These are phyloP conservation scores for Sinohyriopsis cumingii DNA, from an alignment of 2,888 invertebrate species.

Conservation along the genomic window DNA sequence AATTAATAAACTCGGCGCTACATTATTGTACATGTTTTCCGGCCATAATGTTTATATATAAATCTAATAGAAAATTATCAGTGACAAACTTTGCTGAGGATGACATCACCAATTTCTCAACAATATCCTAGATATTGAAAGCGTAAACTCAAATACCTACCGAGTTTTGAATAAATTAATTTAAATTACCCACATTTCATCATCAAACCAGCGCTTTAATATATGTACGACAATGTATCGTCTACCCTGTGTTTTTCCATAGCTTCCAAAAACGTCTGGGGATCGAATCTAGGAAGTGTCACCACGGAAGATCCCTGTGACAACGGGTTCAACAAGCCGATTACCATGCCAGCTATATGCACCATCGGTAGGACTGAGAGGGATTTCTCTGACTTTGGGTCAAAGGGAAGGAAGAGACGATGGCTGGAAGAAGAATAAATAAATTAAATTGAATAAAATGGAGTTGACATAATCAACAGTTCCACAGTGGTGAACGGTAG, in stretches of 20 bases:
- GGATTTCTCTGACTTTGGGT: slow-evolving; percentile 58
- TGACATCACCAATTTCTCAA: no score
- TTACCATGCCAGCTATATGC: slow-evolving; percentile 84
- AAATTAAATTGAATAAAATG: background rate
- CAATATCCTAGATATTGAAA: no score
- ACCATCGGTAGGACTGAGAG: slow-evolving; percentile 85
- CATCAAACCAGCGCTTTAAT: no score
- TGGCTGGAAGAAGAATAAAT: slow-evolving; percentile 30
- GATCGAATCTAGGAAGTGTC: slow-evolving; percentile 83
- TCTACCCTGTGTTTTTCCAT: slow-evolving; percentile 78
- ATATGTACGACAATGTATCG: background rate
- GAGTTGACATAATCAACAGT: background rate
- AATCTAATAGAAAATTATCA: no score
- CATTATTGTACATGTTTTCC: no score
- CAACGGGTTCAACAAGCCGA: slow-evolving; percentile 77
- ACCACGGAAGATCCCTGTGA: slow-evolving; percentile 79
- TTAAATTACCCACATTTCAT: no score
- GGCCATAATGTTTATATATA: no score
- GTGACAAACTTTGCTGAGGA: no score
- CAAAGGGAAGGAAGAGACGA: slow-evolving; percentile 34
- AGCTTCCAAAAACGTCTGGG: slow-evolving; percentile 79
- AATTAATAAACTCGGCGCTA: no score
- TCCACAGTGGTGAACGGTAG: background rate
- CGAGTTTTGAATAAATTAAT: no score
- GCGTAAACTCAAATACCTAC: no score